Conservation (phyloP, 2,888 invertebrate genomes). For the Hyalella azteca region DNA sequence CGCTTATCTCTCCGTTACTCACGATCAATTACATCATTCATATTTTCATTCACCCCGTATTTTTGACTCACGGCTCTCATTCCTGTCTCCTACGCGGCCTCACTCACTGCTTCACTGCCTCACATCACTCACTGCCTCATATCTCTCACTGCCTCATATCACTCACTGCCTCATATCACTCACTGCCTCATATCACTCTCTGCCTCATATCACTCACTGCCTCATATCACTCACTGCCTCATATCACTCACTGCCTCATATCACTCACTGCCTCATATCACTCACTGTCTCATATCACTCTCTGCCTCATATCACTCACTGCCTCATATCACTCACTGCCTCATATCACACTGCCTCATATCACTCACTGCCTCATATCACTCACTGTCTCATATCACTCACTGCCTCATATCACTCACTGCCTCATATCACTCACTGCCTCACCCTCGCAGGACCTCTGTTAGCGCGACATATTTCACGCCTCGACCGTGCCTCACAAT, state of each 20-base stretch:
- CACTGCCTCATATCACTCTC: too few relatives aligned
- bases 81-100: too few relatives aligned
- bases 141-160: too few relatives aligned
- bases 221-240: not conserved
- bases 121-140: not conserved
- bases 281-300: not conserved
- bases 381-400: not conserved
- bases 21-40: too few relatives aligned
- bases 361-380: not conserved
- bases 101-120: not conserved
- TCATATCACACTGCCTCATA: not conserved
- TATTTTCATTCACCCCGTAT: not conserved
- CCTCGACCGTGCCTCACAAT: not conserved
- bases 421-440: not conserved
- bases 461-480: not conserved
- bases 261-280: not conserved
- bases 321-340: too few relatives aligned
- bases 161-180: too few relatives aligned
- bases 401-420: not conserved
- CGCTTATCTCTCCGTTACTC: too few relatives aligned
- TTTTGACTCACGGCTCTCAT: too few relatives aligned
- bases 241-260: not conserved
- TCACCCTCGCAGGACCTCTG: constrained; percentile 3
- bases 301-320: not conserved
- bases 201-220: not conserved